Percentiles rank a stretch among this genome's conserved stretches.
Evolutionary conservation across 2,888 invertebrate species (phyloP).

Genomic region (Orchesellides sinensis): DNA sequence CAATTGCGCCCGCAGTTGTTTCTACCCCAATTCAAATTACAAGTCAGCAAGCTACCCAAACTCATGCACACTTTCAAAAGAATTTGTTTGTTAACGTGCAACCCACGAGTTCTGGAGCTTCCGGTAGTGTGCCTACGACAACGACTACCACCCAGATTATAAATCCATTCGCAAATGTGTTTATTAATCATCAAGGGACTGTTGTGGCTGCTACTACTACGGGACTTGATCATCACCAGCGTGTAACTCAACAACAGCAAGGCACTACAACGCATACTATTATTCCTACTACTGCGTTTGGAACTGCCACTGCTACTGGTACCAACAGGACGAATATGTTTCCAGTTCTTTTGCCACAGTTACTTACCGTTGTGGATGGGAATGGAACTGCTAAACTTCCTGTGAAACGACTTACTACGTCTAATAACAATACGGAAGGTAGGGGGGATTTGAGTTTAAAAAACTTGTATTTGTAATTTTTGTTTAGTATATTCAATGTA

Average conservation of each 20-base stretch:
- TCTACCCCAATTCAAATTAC: background rate
- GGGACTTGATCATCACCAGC: conserved; percentile 24
- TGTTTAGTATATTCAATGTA: too few relatives aligned
- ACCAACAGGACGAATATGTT: conserved; percentile 12
- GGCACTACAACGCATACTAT: too few relatives aligned
- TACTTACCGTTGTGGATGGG: conserved; percentile 48
- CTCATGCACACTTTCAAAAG: conserved; percentile 26
- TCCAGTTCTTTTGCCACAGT: conserved; percentile 42
- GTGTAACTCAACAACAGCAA: background rate
- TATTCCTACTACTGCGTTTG: conserved; percentile 41
- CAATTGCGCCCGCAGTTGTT: background rate
- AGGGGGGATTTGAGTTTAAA: too few relatives aligned
- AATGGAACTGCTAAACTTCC: conserved; percentile 42
- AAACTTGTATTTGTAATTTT: too few relatives aligned
- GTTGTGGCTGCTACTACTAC: conserved; percentile 36
- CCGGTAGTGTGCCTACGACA: background rate
- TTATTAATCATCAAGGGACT: conserved; percentile 51
- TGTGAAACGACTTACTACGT: conserved; percentile 15
- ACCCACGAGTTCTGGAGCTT: background rate
- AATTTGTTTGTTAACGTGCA: conserved; percentile 46
- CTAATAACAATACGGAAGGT: too few relatives aligned
- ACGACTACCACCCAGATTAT: conserved; percentile 11
- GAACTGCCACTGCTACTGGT: conserved; percentile 2
- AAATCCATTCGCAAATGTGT: conserved; percentile 52
- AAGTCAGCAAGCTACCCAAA: background rate